These are phyloP conservation scores for Acropternis orthonyx DNA, from an alignment of 2,797 vertebrate species.

Conservation along the genomic window DNA sequence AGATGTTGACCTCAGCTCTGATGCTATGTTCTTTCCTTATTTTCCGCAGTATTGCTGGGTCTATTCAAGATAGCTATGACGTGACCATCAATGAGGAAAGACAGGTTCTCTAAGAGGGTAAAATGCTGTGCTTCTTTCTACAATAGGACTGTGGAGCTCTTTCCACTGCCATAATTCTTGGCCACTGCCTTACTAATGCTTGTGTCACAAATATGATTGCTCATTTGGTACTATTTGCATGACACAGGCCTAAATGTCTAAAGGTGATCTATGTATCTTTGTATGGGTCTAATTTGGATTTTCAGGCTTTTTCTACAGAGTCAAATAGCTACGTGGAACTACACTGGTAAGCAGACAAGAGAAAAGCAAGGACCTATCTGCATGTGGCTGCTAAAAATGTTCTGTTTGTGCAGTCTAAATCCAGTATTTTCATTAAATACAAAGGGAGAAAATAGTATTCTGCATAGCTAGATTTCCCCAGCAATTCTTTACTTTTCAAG, in stretches of 20 bases:
- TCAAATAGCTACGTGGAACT: background rate
- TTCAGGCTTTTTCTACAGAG: background rate
- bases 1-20: slow-evolving; percentile 71
- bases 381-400: background rate
- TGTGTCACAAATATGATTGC: slow-evolving; percentile 4
- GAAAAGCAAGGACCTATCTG: background rate
- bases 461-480: background rate
- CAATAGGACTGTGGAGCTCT: slow-evolving; percentile 13
- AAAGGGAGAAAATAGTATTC: background rate
- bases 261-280: background rate
- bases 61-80: slow-evolving; percentile 31
- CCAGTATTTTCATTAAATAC: background rate
- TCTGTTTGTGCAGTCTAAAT: background rate
- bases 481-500: background rate
- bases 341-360: background rate
- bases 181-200: background rate
- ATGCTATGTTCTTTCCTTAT: slow-evolving; percentile 41
- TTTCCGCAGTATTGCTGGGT: slow-evolving; percentile 24
- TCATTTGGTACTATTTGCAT: background rate
- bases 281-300: background rate
- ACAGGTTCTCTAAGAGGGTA: background rate
- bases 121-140: slow-evolving; percentile 13
- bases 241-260: background rate
- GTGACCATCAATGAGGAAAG: slow-evolving; percentile 39
- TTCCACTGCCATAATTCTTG: slow-evolving; percentile 8